Base-by-base conservation (phyloP, 2,113 vertebrate genomes). In the Copsychus sechellarum region DNA sequence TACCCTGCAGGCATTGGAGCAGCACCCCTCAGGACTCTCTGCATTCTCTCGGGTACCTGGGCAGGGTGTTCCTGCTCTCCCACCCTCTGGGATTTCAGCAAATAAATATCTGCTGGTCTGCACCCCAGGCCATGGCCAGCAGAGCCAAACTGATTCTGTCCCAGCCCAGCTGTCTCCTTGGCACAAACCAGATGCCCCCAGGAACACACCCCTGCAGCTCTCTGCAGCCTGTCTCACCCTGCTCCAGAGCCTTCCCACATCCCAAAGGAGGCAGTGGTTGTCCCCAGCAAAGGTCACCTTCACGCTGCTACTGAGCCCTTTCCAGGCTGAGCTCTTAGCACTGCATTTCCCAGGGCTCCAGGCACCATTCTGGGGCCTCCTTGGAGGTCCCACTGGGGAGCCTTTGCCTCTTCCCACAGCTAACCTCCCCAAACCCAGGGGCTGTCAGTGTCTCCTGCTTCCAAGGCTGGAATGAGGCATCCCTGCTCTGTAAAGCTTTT, bases 201-300 rank as follows among this genome's bases (percentile, higher is more conserved):
- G 58, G 47, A 89, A 34, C 34, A 13, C 21, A 1, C 80, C 76
- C 84, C 50, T 67, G 33, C 81, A 78, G 84, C 65, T 31, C 70
- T 34, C 88, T 66, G 90, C 96, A 90, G 90, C 67, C 85, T 1
- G 0, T n/a, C 60, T 73, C 66, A 88, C 88, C 88, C 95, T 2
- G 1, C 64, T 95, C 80, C 67, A 20, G 11, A 83, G 57, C 69
- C 72, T 81, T 70, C 92, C 60, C 42, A 21, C 76, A 42, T 88
- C 88, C 86, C 83, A 4, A 38, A 86, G 86, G 82, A 95, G 92
- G 72, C 94, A 96, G 80, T 14, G 5, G 51, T 62, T 95, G 88
- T 95, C 91, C 95, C 91, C 92, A 88, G 95, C 21, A 92, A 96
- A 97, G 95, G 96, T 97, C 96, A 97, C 95, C 95, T 97, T 97